Evolutionary conservation across 2,888 invertebrate species (phyloP), one percentile per base, ranked within the genome.

Genomic region (Halictus ligatus): DNA sequence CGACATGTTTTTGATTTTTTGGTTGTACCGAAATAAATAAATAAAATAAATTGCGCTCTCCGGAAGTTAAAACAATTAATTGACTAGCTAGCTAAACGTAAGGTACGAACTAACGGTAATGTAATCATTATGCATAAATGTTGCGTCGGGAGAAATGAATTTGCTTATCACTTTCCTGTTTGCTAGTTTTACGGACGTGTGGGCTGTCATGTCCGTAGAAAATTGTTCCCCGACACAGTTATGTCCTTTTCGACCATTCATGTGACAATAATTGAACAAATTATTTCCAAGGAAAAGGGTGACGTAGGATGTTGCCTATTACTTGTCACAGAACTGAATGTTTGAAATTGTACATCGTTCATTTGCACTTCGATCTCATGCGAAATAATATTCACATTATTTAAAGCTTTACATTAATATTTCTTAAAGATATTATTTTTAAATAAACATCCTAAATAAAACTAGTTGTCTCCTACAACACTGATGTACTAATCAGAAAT

Each of bases 161-260:
- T 69, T 76, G 80, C 77, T 79, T 77, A 85, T 79, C 74, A 67
- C 60, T 78, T 84, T 73, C 21, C 4, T 21, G 60, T 2, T n/a
- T 73, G 35, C 40, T 13, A 50, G 25, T 50, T 79, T 67, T 54
- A 69, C 79, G 43, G 43, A 78, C 72, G 79, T 85, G 81, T 69
- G 82, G 81, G 85, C 54, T 58, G 60, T 21, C 67, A 15, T 25
- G n/a, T 58, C 15, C 10, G 43, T 13, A 48, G n/a, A 54, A 74
- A 74, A 73, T 78, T 46, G 75, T 35, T 81, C 46, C 48, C 18
- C 25, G 13, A 12, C 73, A 73, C 67, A 72, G 74, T 43, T 35
- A 29, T 54, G 15, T 21, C n/a, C 43, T 50, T 48, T 40, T 25
- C 25, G 64, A 54, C 10, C 25, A 48, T 50, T 58, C 2, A 46